A percentile compares a stretch with the other conserved stretches of the same genome.
Conservation (phyloP, 2,888 invertebrate species). For the Flabesymbios commensalis region DNA sequence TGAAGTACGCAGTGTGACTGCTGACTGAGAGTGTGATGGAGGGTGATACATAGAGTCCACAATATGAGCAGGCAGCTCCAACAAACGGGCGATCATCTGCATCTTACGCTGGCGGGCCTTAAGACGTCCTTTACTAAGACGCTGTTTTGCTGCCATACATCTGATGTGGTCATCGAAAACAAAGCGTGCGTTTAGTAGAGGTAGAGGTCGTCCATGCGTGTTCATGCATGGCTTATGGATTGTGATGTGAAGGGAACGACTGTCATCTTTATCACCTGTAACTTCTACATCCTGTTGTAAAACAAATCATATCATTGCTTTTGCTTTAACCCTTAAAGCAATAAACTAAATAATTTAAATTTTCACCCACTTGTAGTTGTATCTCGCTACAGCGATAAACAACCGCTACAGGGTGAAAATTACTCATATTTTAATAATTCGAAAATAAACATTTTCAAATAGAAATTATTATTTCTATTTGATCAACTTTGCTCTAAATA, state of each 20-base stretch:
- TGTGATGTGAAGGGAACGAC: slow-evolving; percentile 89
- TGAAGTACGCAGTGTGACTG: slow-evolving; percentile 16
- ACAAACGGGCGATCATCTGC: slow-evolving; percentile 88
- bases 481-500: no score
- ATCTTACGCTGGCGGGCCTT: slow-evolving; percentile 94
- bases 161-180: slow-evolving; percentile 98
- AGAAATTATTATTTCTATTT: no score
- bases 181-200: slow-evolving; percentile 67
- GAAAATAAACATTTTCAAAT: no score
- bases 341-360: no score
- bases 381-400: not conserved
- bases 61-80: slow-evolving; percentile 67
- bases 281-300: slow-evolving; percentile 85
- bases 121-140: slow-evolving; percentile 68
- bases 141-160: slow-evolving; percentile 79
- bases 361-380: no score
- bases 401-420: not conserved
- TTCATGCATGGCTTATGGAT: slow-evolving; percentile 76
- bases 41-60: slow-evolving; percentile 35
- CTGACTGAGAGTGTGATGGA: slow-evolving; percentile 13
- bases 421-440: no score
- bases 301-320: not conserved
- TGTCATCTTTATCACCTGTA: slow-evolving; percentile 94
- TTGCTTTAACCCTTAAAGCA: no score
- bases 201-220: slow-evolving; percentile 60